phyloP scores from a whole-genome alignment of 1,140 invertebrate species.

The Adelges cooleyi region DNA sequence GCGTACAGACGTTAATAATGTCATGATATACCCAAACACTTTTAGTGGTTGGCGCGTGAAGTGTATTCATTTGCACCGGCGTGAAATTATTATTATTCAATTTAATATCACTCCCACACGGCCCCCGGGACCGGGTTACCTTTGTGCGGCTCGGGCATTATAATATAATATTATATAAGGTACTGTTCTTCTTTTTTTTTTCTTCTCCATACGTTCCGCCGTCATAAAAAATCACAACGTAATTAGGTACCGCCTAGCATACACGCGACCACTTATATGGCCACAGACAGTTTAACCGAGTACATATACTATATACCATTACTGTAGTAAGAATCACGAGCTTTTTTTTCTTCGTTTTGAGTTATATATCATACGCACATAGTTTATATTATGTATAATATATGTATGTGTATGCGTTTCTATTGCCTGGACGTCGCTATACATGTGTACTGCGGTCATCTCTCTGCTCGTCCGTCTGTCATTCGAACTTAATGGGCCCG shows the following conservation, averaged over 20 bases:
- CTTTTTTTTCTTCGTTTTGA: background rate
- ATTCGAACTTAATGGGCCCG: background rate
- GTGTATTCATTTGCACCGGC: background rate
- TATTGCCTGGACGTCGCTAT: background rate
- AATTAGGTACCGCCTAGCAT: background rate
- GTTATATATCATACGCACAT: background rate
- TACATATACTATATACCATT: background rate
- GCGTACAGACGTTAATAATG: no score
- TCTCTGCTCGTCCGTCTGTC: background rate
- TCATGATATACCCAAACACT: no score
- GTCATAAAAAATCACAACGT: slow-evolving; percentile 18
- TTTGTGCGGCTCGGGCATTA: background rate
- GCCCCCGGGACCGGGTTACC: background rate
- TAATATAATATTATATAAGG: no score
- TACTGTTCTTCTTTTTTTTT: background rate
- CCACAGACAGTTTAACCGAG: slow-evolving; percentile 3
- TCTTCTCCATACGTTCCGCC: background rate
- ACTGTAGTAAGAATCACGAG: background rate
- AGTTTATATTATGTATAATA: background rate
- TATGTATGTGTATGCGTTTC: background rate
- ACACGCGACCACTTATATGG: background rate
- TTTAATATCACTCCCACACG: slow-evolving; percentile 2
- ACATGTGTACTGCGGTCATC: no score
- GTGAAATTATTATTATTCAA: slow-evolving; percentile 17
- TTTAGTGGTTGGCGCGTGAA: no score